Base-by-base conservation (phyloP, 1,140 invertebrate species). In the Luehdorfia chinensis region DNA sequence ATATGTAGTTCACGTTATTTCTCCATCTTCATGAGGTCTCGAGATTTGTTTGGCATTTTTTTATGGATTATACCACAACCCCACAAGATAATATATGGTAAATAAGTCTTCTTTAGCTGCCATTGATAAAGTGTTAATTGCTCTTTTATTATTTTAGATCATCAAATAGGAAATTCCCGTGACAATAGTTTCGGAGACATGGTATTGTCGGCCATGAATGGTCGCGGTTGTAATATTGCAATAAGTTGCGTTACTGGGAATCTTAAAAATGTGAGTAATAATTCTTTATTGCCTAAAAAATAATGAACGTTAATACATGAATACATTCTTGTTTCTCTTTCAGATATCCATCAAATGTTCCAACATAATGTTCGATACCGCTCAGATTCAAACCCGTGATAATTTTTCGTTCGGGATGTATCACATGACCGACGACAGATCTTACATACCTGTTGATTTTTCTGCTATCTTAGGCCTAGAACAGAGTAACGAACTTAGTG, bases 141-240 rank as follows among this genome's bases (percentile, higher is more conserved):
- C n/a, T n/a, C 1, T 8, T 14, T 27, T 5, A 31, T 18, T 28
- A 28, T 63, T 56, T 4, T 51, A 65, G 73, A 62, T 16, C 45
- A 56, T 14, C 49, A 87, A 13, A 87, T 89, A 15, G 83, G 78
- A 6, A 75, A 75, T 55, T 88, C 87, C 4, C 66, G 81, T 11
- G 83, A 88, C 41, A 46, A 50, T 2, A 66, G 47, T 19, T 88
- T 87, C 43, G 65, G 72, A 49, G 72, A 80, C 50, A 67, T 85
- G 55, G 59, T 90, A 9, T 36, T 77, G 9, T 15, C 27, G 9
- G 52, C 59, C n/a, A 89, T 87, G 0, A 54, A 81, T 0, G 77
- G 78, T 0, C 9, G 49, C 6, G 90, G 90, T 30, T 89, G 89
- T 11, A 78, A 89, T 56, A 36, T 90, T 2, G 70, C 90, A n/a